Percentiles rank a stretch among this genome's conserved stretches.
phyloP scores from a whole-genome alignment of 2,797 vertebrate genomes.

The Martes flavigula region DNA sequence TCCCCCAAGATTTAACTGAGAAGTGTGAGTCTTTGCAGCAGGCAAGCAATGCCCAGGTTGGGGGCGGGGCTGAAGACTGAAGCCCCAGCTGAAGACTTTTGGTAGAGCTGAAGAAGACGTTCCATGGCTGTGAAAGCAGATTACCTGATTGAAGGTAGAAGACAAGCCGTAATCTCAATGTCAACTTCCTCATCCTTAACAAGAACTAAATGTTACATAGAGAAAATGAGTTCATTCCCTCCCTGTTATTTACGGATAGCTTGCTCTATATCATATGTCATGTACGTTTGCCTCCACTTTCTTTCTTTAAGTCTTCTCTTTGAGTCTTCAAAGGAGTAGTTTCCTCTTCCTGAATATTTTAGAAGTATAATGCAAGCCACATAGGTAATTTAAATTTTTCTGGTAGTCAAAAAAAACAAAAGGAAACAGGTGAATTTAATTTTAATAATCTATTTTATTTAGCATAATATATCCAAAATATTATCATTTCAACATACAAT shows the following conservation, averaged over 20 bases:
- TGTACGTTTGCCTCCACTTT: neutral
- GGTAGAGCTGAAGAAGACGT: no score
- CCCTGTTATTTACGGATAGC: neutral
- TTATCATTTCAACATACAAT: neutral
- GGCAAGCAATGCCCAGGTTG: neutral
- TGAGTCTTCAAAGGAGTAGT: neutral
- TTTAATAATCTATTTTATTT: neutral
- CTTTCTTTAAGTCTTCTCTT: neutral
- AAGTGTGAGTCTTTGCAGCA: neutral
- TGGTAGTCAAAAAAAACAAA: neutral
- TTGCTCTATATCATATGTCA: neutral
- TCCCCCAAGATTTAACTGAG: neutral
- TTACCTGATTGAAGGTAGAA: neutral
- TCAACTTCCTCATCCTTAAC: neutral
- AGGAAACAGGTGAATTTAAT: neutral
- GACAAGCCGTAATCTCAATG: neutral
- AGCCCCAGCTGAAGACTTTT: neutral
- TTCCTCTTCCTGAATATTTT: neutral
- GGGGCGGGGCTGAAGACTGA: neutral
- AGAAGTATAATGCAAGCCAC: neutral
- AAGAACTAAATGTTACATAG: neutral
- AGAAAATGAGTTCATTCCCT: neutral
- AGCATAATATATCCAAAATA: neutral
- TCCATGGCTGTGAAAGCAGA: neutral
- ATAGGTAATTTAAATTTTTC: neutral